These are phyloP conservation scores for Ridgeia piscesae DNA, from an alignment of 1,140 invertebrate genomes.

Conservation along the genomic window DNA sequence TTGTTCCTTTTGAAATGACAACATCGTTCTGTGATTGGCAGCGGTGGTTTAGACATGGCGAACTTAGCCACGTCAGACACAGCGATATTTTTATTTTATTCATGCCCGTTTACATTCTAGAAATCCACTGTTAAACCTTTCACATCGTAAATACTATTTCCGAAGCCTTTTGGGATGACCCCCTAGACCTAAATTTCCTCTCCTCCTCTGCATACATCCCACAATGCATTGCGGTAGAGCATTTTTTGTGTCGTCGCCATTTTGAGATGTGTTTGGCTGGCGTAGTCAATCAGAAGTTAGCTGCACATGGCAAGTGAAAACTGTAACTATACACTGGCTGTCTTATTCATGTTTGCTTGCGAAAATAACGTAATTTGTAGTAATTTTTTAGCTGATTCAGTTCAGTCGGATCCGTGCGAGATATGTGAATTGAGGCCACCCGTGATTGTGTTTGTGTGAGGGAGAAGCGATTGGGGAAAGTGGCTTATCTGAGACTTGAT, in stretches of 20 bases:
- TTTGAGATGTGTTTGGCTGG: neutral
- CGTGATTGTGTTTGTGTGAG: neutral
- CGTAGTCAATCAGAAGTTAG: neutral
- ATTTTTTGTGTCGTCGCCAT: neutral
- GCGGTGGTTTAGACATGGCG: neutral
- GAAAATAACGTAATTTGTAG: neutral
- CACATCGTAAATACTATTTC: neutral
- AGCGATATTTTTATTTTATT: neutral
- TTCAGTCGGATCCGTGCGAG: neutral
- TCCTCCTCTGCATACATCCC: neutral
- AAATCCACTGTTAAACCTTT: neutral
- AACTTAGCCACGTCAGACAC: neutral
- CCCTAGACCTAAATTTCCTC: neutral
- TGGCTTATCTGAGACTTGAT: neutral
- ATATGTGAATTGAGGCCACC: neutral
- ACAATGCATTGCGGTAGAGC: neutral
- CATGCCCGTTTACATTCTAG: neutral
- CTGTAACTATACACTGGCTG: neutral
- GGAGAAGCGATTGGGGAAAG: neutral
- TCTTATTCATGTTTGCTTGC: neutral
- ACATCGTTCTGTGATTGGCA: neutral
- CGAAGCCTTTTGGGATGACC: neutral
- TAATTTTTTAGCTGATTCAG: neutral
- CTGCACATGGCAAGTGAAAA: neutral
- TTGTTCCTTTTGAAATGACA: neutral